Evolutionary conservation across 2,888 invertebrate species (phyloP).

Genomic region (Lasius fuliginosus): DNA sequence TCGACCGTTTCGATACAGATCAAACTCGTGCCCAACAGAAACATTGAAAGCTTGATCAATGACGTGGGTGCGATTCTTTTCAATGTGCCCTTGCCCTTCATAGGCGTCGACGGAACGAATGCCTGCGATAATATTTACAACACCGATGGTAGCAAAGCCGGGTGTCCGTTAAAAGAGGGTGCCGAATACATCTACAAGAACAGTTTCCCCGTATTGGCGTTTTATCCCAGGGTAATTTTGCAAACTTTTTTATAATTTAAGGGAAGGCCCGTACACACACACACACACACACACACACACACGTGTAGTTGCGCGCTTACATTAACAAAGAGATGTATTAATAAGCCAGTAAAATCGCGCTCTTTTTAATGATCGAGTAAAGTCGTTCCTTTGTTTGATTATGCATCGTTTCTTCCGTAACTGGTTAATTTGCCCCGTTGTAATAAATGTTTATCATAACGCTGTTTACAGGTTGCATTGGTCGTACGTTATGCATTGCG

Average conservation of each 20-base stretch:
- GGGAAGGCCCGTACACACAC: neutral
- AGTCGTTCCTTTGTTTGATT: neutral
- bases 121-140: conserved; percentile 90
- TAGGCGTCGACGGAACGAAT: conserved; percentile 91
- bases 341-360: neutral
- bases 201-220: conserved; percentile 87
- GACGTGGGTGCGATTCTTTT: conserved; percentile 89
- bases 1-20: conserved; percentile 88
- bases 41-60: conserved; percentile 88
- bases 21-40: conserved; percentile 88
- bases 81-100: conserved; percentile 90
- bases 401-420: neutral
- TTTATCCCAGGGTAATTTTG: conserved; percentile 87
- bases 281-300: neutral
- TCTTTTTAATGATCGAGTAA: neutral
- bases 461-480: conserved; percentile 87
- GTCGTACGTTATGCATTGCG: conserved; percentile 90
- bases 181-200: conserved; percentile 91
- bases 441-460: neutral
- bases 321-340: neutral
- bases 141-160: conserved; percentile 88
- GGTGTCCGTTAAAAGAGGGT: conserved; percentile 91
- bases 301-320: neutral
- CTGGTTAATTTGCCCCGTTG: neutral
- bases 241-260: neutral